Conservation (phyloP, 2,113 vertebrate genomes). For the Amphiprion percula region DNA sequence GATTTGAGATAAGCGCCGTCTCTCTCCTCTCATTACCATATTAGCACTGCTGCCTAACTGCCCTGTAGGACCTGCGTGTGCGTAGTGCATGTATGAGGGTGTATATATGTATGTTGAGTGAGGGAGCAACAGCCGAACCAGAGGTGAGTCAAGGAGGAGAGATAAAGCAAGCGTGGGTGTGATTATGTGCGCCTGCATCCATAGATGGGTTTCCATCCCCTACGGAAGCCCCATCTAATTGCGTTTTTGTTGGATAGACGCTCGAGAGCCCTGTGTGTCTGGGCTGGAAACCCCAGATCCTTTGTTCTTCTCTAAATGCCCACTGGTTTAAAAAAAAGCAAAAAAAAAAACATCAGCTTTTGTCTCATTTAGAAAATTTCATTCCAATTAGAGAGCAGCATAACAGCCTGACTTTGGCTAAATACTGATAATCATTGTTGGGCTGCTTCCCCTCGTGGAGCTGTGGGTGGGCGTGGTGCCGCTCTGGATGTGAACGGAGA, state of each 20-base stretch:
- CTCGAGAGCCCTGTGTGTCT: slow-evolving; percentile 53
- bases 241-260: slow-evolving; percentile 63
- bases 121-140: slow-evolving; percentile 10
- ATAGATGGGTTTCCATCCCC: slow-evolving; percentile 25
- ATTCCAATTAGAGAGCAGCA: slow-evolving; percentile 62
- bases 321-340: slow-evolving; percentile 38
- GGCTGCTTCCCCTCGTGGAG: slow-evolving; percentile 51
- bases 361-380: slow-evolving; percentile 58
- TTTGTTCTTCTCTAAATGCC: slow-evolving; percentile 62
- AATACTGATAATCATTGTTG: slow-evolving; percentile 57
- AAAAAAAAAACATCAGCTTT: slow-evolving; percentile 49
- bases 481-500: slow-evolving; percentile 39
- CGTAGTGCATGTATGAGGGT: not conserved
- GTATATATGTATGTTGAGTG: slow-evolving; percentile 1
- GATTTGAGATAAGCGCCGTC: slow-evolving; percentile 64
- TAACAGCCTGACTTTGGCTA: slow-evolving; percentile 60
- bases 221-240: slow-evolving; percentile 69
- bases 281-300: slow-evolving; percentile 55
- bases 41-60: slow-evolving; percentile 53
- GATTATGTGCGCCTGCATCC: slow-evolving; percentile 14
- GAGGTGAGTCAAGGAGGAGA: slow-evolving; percentile 22
- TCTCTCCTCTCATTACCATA: slow-evolving; percentile 71
- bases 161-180: slow-evolving; percentile 31
- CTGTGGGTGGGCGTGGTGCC: slow-evolving; percentile 63
- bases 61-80: slow-evolving; percentile 42